These are phyloP conservation scores for Meda fulgida DNA, from an alignment of 2,797 vertebrate species.

Conservation along the genomic window DNA sequence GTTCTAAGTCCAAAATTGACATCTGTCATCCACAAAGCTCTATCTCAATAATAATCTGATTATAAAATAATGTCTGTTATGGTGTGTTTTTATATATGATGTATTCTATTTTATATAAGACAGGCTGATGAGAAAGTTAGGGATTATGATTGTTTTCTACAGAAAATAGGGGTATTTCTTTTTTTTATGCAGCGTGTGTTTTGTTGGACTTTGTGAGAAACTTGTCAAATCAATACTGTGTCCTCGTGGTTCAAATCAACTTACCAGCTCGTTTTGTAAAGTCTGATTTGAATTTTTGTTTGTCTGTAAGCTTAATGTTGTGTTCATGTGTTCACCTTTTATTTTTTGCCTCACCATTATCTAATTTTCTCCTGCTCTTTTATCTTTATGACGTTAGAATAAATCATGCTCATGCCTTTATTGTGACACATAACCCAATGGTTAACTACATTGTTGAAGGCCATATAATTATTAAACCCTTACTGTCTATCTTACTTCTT, in stretches of 20 bases:
- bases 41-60: background rate
- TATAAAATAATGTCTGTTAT: background rate
- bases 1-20: background rate
- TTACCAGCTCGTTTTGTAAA: background rate
- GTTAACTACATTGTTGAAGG: background rate
- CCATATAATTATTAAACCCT: conserved; percentile 32
- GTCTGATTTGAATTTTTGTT: background rate
- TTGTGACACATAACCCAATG: conserved; percentile 15
- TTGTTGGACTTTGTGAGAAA: background rate
- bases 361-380: background rate
- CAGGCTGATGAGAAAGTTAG: background rate
- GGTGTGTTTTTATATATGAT: background rate
- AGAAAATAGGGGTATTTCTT: background rate
- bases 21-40: background rate
- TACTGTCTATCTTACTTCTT: background rate
- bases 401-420: background rate
- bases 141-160: background rate
- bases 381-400: conserved; percentile 12
- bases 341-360: background rate
- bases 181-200: background rate
- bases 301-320: background rate
- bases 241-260: background rate
- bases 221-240: background rate
- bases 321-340: background rate
- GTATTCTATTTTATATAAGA: background rate